Evolutionary conservation across 2,113 vertebrate species (phyloP), one percentile per base, ranked within the genome.

Genomic region (Callocephalon fimbriatum): DNA sequence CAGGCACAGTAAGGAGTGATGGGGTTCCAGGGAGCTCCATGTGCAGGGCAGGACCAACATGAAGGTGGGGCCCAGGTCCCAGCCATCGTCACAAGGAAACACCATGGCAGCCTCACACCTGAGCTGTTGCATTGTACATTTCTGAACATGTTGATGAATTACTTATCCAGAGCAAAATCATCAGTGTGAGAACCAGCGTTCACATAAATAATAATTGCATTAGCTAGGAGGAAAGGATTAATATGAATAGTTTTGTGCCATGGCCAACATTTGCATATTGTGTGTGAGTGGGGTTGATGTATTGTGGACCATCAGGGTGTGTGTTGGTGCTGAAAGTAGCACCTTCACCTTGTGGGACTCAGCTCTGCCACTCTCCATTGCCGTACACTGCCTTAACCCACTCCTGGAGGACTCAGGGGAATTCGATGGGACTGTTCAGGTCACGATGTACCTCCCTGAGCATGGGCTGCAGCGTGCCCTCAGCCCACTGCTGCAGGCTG

Each of bases 381-480:
- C 80, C 3, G 0, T 4, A 6, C 2, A 5, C 13, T 9, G 32
- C 32, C 56, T n/a, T 58, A n/a, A 9, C 20, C n/a, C 56, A n/a
- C 32, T n/a, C 32, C 13, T n/a, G 32, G 71, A 23, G 66, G 40
- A 7, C 29, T 11, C 9, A 0, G 9, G 38, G 15, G 22, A 22
- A 8, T 59, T 59, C 3, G 1, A 7, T 8, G 56, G 42, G 45
- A 18, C 26, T 22, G 0, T 11, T 37, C 32, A 32, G 72, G 38
- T 26, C 6, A 14, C 0, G 1, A 21, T 1, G 1, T 1, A 44
- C 3, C 17, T 14, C 22, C 9, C 5, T 0, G 0, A 27, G n/a
- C 0, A 2, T 1, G 6, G 53, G 61, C 15, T 73, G 53, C 38
- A 16, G 2, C 1, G 6, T 25, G 31, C 31, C 51, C 61, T 48